Evolutionary conservation across 2,888 invertebrate species (phyloP).

Genomic region (Oscheius sp.): DNA sequence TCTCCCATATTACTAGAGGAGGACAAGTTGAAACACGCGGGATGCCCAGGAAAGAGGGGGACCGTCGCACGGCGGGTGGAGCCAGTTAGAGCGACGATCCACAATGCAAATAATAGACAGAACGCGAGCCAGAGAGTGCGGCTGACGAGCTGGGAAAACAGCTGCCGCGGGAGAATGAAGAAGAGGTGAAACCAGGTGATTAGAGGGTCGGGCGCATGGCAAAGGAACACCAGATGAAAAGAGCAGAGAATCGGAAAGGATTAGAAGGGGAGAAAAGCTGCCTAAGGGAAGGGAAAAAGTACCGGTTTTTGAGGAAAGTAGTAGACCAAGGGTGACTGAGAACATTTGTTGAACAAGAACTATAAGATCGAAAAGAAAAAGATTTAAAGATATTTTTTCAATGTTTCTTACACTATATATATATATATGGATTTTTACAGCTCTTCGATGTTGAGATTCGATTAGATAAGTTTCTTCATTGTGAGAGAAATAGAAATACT

Average conservation of each 20-base stretch:
- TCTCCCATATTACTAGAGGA: constrained; percentile 39
- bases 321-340: not conserved
- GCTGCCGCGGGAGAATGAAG: constrained; percentile 9
- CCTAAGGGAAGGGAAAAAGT: not conserved
- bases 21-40: not conserved
- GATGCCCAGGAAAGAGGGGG: constrained; percentile 1
- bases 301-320: not conserved
- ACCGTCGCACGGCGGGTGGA: constrained; percentile 18
- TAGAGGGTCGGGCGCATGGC: not conserved
- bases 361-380: too few species aligned
- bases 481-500: too few species aligned
- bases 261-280: not conserved
- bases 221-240: too few species aligned
- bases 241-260: too few species aligned
- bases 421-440: too few species aligned
- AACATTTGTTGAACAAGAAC: not conserved
- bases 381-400: too few species aligned
- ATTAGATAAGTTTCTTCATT: too few species aligned
- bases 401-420: too few species aligned
- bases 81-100: constrained; percentile 20
- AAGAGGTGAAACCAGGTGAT: constrained; percentile 1
- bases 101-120: not conserved
- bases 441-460: too few species aligned
- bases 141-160: not conserved
- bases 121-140: not conserved